Conservation (phyloP, 2,113 vertebrate genomes). For the Mastomys natalensis region DNA sequence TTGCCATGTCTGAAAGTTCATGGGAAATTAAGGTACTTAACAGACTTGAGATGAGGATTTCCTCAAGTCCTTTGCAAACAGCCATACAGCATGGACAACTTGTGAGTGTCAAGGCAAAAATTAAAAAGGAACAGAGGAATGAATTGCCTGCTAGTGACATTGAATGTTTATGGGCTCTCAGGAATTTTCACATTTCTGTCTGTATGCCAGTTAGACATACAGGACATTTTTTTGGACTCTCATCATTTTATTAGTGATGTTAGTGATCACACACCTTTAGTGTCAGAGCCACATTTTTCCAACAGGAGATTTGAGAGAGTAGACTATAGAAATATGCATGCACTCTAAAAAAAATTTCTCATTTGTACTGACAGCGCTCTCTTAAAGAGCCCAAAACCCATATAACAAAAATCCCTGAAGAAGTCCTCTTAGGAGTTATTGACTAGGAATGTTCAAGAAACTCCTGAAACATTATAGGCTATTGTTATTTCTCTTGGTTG, state of each 20-base stretch:
- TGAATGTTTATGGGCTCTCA: not conserved
- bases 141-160: not conserved
- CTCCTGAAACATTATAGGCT: not conserved
- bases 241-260: not conserved
- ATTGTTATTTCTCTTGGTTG: not conserved
- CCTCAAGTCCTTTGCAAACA: not conserved
- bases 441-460: not conserved
- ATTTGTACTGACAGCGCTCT: not conserved
- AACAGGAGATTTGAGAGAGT: not conserved
- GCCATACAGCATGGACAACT: slow-evolving; percentile 12
- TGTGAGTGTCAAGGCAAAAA: not conserved
- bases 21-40: slow-evolving; percentile 52
- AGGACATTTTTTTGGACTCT: not conserved
- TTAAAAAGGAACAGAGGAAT: not conserved
- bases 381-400: not conserved
- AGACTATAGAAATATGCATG: not conserved
- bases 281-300: not conserved
- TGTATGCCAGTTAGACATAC: not conserved
- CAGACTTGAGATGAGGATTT: slow-evolving; percentile 23
- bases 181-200: not conserved
- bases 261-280: not conserved
- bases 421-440: not conserved
- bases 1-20: slow-evolving; percentile 61
- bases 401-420: not conserved
- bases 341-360: not conserved